Conservation (phyloP, 2,113 vertebrate species). For the Platysternon megacephalum region DNA sequence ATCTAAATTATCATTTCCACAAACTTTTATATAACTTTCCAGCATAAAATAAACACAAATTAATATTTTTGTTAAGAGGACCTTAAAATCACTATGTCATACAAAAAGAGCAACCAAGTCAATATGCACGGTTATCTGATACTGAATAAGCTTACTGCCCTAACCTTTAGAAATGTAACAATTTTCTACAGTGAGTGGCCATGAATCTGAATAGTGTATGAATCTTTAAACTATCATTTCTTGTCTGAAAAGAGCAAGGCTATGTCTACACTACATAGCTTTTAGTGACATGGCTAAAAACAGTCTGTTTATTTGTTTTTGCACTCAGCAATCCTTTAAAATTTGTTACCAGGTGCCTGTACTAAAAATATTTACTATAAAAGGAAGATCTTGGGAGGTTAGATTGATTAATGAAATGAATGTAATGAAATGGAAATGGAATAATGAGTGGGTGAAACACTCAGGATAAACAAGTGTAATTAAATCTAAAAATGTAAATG, state of each 20-base stretch:
- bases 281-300: background rate
- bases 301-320: background rate
- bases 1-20: no score
- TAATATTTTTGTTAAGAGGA: background rate
- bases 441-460: background rate
- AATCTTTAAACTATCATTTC: background rate
- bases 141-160: no score
- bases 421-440: background rate
- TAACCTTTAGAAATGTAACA: background rate
- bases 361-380: background rate
- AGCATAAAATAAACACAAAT: rapidly evolving
- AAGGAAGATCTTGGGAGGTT: background rate
- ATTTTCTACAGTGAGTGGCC: background rate
- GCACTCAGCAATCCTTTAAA: background rate
- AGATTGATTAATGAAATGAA: background rate
- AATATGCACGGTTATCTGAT: background rate
- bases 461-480: background rate
- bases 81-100: background rate
- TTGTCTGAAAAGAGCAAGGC: background rate
- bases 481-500: background rate
- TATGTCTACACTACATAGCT: no score
- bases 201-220: background rate
- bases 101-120: background rate
- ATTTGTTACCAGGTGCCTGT: background rate
- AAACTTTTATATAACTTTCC: background rate